Base-by-base conservation (phyloP, 2,797 vertebrate species). In the Lepus townsendii region DNA sequence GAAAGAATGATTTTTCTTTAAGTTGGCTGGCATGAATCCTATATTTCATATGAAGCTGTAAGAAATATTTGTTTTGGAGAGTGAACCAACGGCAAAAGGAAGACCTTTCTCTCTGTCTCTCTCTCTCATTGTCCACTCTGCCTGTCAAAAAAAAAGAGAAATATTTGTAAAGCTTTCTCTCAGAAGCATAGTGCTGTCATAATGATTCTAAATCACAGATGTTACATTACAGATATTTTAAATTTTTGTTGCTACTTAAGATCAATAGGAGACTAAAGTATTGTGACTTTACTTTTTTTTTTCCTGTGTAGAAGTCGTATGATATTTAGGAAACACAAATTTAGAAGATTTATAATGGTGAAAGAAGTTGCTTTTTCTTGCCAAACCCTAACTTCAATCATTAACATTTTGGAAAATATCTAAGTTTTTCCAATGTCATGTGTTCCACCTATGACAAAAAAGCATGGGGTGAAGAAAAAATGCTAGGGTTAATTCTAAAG, bases 1-100 rank as follows among this genome's bases (percentile, higher is more conserved):
- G 95, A 87, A 98, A 93, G 77, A 93, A 95, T 93, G 90, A 95
- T 96, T 95, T 98, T 97, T 93, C 92, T 96, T 83, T 91, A 93
- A 72, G 78, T 96, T 97, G 97, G 85, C 95, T 98, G 91, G 87
- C 60, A 93, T 90, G 86, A 50, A 16, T 83, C 35, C 63, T 12
- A 22, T 50, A 71, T 73, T 96, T 96, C 47, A 35, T 32, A 83
- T 14, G 65, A 83, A 86, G 22, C 54, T 5, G 0, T 83, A 65
- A 60, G 11, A 91, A 92, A 82, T n/a, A 72, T 71, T 63, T 87
- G 24, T 72, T 35, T 35, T 35, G 35, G 35, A 35, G 35, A 4
- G 35, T 35, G 35, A 35, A 35, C 35, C 35, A 35, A 35, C 4
- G 35, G 35, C 35, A 35, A 35, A 35, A 35, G 35, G 35, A 35